phyloP scores from a whole-genome alignment of 2,113 vertebrate species.

The Mastomys coucha region DNA sequence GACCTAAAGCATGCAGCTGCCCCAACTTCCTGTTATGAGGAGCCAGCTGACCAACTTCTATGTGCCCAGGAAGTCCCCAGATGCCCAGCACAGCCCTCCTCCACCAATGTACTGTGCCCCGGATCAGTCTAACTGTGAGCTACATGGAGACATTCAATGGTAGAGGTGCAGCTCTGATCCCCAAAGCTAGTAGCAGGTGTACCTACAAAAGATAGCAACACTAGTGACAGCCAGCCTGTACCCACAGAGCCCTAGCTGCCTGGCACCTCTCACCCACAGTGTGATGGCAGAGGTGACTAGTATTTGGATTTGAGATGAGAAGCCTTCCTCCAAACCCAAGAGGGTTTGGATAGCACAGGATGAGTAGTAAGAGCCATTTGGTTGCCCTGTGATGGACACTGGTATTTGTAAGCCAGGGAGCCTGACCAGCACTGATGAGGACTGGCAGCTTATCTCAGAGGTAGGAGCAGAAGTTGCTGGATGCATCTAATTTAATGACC shows the following conservation, averaged over 20 bases:
- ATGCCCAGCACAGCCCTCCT: too few species aligned
- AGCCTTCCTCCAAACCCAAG: not conserved
- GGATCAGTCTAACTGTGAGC: too few species aligned
- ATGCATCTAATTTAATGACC: not conserved
- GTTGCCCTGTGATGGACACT: too few species aligned
- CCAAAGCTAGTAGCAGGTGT: not conserved
- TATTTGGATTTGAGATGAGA: not conserved
- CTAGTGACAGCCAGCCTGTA: too few species aligned
- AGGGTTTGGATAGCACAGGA: not conserved
- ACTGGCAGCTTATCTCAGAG: not conserved
- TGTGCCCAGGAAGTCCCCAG: not conserved
- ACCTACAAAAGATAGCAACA: not conserved
- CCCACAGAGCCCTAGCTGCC: not conserved
- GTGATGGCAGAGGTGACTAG: not conserved
- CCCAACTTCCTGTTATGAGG: not conserved
- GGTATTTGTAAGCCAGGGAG: not conserved
- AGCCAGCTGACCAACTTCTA: fast-evolving
- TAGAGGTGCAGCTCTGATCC: not conserved
- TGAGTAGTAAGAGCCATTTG: not conserved
- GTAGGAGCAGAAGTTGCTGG: not conserved
- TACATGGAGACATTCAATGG: fast-evolving
- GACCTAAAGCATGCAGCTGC: not conserved
- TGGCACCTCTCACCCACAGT: fast-evolving
- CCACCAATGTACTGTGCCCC: not conserved
- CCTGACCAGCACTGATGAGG: too few species aligned